Conservation (phyloP, 2,797 vertebrate species). For the Catostomus latipinnis region DNA sequence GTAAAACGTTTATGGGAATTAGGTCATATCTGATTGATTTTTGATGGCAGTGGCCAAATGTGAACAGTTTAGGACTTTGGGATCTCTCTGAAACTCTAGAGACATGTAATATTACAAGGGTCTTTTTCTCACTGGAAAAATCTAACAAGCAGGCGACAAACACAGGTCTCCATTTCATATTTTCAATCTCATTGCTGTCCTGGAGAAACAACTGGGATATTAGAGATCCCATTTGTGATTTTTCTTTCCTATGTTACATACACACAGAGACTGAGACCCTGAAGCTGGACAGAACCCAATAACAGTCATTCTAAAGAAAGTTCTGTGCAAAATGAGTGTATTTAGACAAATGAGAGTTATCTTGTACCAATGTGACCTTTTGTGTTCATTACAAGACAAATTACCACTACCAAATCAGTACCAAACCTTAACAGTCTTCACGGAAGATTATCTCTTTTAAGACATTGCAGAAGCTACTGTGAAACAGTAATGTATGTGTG, state of each 20-base stretch:
- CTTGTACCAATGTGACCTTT: neutral
- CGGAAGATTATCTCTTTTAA: constrained; percentile 12
- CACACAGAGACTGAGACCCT: neutral
- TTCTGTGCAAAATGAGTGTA: neutral
- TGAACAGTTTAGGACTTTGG: neutral
- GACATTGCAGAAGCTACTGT: constrained; percentile 12
- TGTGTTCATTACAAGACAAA: constrained; percentile 8
- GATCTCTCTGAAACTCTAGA: too few relatives aligned
- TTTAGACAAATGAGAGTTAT: neutral
- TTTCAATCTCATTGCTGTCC: neutral
- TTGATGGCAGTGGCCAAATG: neutral
- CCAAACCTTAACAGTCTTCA: constrained; percentile 22
- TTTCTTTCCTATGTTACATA: neutral
- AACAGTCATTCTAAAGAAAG: too few relatives aligned
- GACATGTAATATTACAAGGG: too few relatives aligned
- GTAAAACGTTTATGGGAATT: too few relatives aligned
- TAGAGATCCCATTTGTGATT: neutral
- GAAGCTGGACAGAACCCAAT: too few relatives aligned
- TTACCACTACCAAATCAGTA: neutral
- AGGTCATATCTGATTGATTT: neutral
- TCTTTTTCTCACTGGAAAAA: too few relatives aligned
- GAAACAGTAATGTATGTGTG: constrained; percentile 26
- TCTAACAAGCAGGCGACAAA: too few relatives aligned
- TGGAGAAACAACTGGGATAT: neutral
- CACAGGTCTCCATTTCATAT: neutral